Percentiles rank a stretch among this genome's conserved stretches.
phyloP scores from a whole-genome alignment of 1,140 invertebrate genomes.

The Danaus plexippus region DNA sequence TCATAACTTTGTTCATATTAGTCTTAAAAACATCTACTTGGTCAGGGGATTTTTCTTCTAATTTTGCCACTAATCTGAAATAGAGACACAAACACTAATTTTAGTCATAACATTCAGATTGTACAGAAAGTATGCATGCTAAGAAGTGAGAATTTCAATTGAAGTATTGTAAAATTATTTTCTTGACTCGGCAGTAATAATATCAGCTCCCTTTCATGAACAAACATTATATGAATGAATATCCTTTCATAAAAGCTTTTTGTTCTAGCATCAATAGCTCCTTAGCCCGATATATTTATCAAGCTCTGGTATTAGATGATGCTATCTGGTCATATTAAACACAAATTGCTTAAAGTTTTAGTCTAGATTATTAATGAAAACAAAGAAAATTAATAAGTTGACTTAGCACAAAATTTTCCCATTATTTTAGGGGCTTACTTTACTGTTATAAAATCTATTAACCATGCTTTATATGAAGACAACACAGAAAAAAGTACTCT shows the following conservation, averaged over 20 bases:
- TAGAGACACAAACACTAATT: conserved; percentile 6
- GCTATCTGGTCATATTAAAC: conserved; percentile 15
- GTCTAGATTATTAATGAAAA: no score
- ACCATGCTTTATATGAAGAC: no score
- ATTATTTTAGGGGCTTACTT: no score
- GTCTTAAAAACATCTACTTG: conserved; percentile 92
- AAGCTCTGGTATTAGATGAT: conserved; percentile 53
- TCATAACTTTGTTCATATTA: conserved; percentile 96
- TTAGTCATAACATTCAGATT: background rate
- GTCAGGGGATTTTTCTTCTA: conserved; percentile 84
- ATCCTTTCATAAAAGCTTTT: conserved; percentile 59
- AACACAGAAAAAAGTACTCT: no score
- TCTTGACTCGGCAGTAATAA: background rate
- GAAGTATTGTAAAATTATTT: no score
- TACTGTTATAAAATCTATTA: no score
- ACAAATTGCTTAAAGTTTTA: no score
- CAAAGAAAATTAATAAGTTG: no score
- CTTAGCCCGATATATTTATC: conserved; percentile 38
- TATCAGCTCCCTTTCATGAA: conserved; percentile 62
- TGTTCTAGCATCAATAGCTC: conserved; percentile 60
- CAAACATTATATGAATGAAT: conserved; percentile 60
- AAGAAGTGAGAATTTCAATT: no score
- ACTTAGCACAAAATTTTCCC: no score
- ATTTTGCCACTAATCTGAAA: conserved; percentile 83
- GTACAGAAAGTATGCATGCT: no score